phyloP scores from a whole-genome alignment of 2,113 vertebrate genomes.

The Corapipo altera region DNA sequence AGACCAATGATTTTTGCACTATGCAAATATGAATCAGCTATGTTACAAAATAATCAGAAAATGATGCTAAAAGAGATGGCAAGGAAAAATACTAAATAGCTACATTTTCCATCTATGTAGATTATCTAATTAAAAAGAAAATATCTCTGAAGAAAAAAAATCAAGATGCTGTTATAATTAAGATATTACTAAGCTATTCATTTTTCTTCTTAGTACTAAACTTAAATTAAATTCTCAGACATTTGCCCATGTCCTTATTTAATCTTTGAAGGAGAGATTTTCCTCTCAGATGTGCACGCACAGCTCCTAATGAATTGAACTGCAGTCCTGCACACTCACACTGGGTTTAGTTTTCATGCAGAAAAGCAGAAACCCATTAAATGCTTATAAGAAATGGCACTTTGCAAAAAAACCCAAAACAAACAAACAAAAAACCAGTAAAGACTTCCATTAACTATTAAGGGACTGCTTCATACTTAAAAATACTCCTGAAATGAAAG shows the following conservation, averaged over 20 bases:
- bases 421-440: not conserved
- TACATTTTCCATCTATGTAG: not conserved
- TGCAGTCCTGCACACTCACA: not conserved
- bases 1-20: not conserved
- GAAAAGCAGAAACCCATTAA: not conserved
- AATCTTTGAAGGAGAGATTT: slow-evolving; percentile 24
- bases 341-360: not conserved
- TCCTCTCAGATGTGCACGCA: not conserved
- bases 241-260: slow-evolving; percentile 39
- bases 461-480: not conserved
- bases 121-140: slow-evolving; percentile 40
- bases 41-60: not conserved
- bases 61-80: not conserved
- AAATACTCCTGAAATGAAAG: not conserved
- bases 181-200: slow-evolving; percentile 51
- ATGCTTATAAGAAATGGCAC: not conserved
- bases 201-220: slow-evolving; percentile 27
- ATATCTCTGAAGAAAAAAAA: not conserved
- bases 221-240: slow-evolving; percentile 49
- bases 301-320: slow-evolving; percentile 3
- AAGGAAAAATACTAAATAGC: not conserved
- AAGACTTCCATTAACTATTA: not conserved
- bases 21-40: not conserved
- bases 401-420: not conserved
- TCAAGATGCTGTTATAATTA: slow-evolving; percentile 13